Evolutionary conservation across 2,797 vertebrate species (phyloP).

Genomic region (Bradypodion ventrale): DNA sequence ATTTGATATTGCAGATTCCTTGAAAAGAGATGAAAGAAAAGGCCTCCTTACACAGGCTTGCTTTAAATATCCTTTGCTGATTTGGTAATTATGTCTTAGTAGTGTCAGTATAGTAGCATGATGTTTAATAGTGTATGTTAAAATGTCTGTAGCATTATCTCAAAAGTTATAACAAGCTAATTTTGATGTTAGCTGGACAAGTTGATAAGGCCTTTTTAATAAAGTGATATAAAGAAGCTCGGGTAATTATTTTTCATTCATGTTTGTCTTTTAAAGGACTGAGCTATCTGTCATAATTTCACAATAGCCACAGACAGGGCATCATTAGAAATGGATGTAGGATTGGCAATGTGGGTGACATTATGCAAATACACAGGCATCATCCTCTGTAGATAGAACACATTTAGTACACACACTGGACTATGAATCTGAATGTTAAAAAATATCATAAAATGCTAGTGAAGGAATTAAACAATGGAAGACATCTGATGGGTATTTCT

Average conservation of each 20-base stretch:
- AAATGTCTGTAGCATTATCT: constrained; percentile 47
- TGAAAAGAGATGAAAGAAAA: constrained; percentile 11
- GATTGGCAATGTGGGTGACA: constrained; percentile 43
- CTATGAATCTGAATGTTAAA: constrained; percentile 42
- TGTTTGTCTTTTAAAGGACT: constrained; percentile 44
- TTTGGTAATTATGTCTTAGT: constrained; percentile 49
- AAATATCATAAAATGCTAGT: constrained; percentile 15
- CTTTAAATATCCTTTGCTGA: constrained; percentile 32
- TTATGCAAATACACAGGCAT: constrained; percentile 32
- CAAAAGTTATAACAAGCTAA: constrained; percentile 48
- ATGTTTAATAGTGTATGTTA: constrained; percentile 47
- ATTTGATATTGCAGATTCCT: constrained; percentile 23
- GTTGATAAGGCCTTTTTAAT: constrained; percentile 39
- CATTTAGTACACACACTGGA: constrained; percentile 32
- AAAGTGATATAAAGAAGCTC: constrained; percentile 42
- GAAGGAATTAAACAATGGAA: background rate
- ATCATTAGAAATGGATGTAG: constrained; percentile 54
- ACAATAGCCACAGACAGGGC: constrained; percentile 41
- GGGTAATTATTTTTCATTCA: constrained; percentile 49
- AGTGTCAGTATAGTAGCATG: constrained; percentile 32
- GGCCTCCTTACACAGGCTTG: constrained; percentile 23
- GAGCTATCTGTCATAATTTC: constrained; percentile 46
- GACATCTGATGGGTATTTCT: background rate
- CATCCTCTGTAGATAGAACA: constrained; percentile 2
- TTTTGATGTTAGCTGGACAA: constrained; percentile 51